These are phyloP conservation scores for Chaetodon trifascialis DNA, from an alignment of 2,113 vertebrate species.

Conservation along the genomic window DNA sequence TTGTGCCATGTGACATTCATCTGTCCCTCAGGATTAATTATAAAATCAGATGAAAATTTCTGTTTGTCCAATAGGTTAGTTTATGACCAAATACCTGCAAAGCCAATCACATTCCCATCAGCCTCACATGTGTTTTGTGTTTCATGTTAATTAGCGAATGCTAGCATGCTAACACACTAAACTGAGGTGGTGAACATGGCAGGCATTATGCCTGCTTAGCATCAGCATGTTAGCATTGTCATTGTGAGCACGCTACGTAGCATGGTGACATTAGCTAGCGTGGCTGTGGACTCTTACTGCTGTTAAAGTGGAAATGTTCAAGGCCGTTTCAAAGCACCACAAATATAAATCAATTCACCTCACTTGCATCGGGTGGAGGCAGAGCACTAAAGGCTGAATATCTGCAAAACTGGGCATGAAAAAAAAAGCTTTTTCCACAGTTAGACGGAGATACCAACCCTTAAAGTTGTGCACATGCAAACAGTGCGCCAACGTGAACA, in stretches of 20 bases:
- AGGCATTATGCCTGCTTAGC: background rate
- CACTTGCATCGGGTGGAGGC: background rate
- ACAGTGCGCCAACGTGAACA: background rate
- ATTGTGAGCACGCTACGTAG: background rate
- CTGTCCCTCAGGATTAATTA: no score
- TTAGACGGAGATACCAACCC: background rate
- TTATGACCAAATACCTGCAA: no score
- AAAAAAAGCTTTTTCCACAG: background rate
- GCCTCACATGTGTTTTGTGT: no score
- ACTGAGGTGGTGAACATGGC: background rate
- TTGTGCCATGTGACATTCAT: no score
- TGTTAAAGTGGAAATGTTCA: background rate
- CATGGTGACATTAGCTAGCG: background rate
- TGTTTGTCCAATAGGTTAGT: no score
- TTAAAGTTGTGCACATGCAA: background rate
- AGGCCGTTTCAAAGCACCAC: background rate
- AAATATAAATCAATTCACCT: background rate
- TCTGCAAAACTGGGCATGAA: background rate
- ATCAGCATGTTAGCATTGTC: background rate
- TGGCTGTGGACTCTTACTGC: background rate
- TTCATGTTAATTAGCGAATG: no score
- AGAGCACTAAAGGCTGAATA: background rate
- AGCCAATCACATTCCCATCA: no score
- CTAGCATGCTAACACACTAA: background rate
- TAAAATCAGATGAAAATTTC: no score